Base-by-base conservation (phyloP, 2,888 invertebrate species). In the Cataglyphis rosenhaueri region DNA sequence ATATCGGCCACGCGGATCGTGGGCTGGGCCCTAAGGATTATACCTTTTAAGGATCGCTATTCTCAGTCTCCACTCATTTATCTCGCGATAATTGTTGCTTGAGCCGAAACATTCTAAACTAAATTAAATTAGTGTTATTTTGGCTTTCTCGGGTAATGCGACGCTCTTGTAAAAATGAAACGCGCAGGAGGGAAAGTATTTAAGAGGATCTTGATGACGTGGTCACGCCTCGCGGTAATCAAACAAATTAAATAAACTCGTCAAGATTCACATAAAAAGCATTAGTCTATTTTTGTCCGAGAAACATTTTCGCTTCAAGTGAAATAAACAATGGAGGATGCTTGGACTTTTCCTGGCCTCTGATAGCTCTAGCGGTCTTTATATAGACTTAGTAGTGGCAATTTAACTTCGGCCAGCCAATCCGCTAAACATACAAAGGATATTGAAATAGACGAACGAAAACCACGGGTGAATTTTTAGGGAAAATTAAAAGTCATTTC, bases 371-470 rank as follows among this genome's bases (percentile, higher is more conserved):
- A 12, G 41, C 48, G 12, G n/a, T 35, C 44, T 59, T 70, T n/a
- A 55, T 65, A 57, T 66, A 65, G 65, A 66, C 55, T 66, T 57
- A 29, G 29, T 29, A 18, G 35, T 44, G 44, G 25, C 21, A 79
- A 61, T 70, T 79, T 59, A 79, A 68, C 59, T 68, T 68, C 6
- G 44, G 25, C 2, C 21, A 35, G 68, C 3, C 68, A 68, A 44
- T 79, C 32, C 44, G 12, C 18, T 61, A 18, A 41, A 21, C 32
- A 68, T 32, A 78, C 68, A 59, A 57, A 57, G 25, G 18, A 9
- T 35, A 48, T 61, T 41, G 44, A 44, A 79, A 25, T 15, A 32
- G 10, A 66, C 25, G 38, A n/a, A 29, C 25, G 25, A 76, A 75
- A 65, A 38, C n/a, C 9, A 10, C n/a, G 25, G n/a, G 10, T 35